A percentile compares a stretch with the other conserved stretches of the same genome.
Conservation (phyloP, 2,797 vertebrate genomes). For the Argentina silus region DNA sequence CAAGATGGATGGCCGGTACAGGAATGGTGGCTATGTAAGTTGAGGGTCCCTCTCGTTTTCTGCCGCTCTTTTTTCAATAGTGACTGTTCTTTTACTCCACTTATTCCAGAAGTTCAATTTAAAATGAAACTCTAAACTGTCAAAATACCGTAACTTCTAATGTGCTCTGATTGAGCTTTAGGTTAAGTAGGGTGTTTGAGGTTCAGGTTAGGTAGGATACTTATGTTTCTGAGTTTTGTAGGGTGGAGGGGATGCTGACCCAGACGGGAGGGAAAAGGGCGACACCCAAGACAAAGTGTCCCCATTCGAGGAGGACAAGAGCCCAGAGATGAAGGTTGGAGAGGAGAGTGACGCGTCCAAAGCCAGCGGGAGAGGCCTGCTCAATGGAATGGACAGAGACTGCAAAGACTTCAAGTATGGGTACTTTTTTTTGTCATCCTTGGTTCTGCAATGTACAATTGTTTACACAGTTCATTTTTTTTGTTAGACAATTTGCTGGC, state of each 20-base stretch:
- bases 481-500: not conserved
- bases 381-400: conserved; percentile 98
- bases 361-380: conserved; percentile 92
- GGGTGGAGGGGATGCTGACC: conserved; percentile 92
- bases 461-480: not conserved
- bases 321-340: conserved; percentile 91
- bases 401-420: conserved; percentile 99
- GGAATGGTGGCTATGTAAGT: conserved; percentile 97
- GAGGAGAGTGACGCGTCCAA: conserved; percentile 90
- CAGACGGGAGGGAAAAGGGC: conserved; percentile 91
- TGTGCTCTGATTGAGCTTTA: not conserved
- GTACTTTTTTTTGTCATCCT: not conserved
- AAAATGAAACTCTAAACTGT: not conserved
- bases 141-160: not conserved
- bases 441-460: not conserved
- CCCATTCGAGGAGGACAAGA: conserved; percentile 96
- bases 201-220: not conserved
- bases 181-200: not conserved
- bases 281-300: conserved; percentile 92
- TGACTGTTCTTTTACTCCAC: not conserved
- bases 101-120: not conserved
- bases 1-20: conserved; percentile 96
- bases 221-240: conserved; percentile 52
- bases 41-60: conserved; percentile 7
- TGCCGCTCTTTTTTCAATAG: not conserved